Evolutionary conservation across 2,113 vertebrate genomes (phyloP).

Genomic region (Podilymbus podiceps): DNA sequence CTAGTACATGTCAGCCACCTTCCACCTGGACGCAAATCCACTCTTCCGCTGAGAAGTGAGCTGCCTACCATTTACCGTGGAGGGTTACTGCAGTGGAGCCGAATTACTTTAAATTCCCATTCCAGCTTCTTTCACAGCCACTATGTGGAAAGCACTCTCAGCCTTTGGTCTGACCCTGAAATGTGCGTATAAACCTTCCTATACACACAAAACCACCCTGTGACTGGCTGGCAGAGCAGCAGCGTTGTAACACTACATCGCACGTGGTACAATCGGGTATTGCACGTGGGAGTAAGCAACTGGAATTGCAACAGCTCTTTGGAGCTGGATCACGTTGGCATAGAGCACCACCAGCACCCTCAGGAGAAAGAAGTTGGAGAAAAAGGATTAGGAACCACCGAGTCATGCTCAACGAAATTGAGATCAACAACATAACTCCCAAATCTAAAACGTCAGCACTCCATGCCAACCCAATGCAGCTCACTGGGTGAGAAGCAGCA

Average conservation of each 20-base stretch:
- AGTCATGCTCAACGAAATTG: rapidly evolving
- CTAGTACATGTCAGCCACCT: neutral
- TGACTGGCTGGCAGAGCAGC: neutral
- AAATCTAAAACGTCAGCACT: rapidly evolving
- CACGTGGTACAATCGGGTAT: neutral
- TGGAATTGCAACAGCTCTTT: neutral
- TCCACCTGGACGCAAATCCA: neutral
- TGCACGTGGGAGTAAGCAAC: neutral
- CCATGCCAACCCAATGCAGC: rapidly evolving
- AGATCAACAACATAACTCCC: neutral
- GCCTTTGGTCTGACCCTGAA: neutral
- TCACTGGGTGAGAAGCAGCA: neutral
- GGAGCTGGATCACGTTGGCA: rapidly evolving
- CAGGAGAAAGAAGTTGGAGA: neutral
- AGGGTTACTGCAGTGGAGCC: neutral
- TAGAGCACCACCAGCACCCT: neutral
- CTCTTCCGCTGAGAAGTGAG: neutral
- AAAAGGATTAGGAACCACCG: neutral
- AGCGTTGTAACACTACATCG: neutral
- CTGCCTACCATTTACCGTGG: neutral
- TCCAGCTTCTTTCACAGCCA: neutral
- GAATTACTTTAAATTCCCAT: neutral
- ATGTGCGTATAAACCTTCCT: neutral
- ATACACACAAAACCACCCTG: neutral
- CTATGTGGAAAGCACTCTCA: neutral